Percentiles rank a stretch among this genome's conserved stretches.
These are phyloP conservation scores for Pristionchus japonicus DNA, from an alignment of 2,888 invertebrate genomes.

Conservation along the genomic window DNA sequence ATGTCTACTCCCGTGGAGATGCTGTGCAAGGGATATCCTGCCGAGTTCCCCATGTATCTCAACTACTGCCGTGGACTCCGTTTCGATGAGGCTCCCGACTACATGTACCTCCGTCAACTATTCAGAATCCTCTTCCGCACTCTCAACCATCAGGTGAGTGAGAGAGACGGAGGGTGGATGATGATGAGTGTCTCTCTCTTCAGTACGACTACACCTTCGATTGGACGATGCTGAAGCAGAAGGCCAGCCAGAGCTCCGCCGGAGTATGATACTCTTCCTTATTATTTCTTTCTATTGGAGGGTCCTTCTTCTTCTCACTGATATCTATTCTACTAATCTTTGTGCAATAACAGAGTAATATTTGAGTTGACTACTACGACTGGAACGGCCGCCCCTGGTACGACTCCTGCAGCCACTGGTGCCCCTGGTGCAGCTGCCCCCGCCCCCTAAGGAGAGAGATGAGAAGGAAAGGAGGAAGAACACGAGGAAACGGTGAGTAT, in stretches of 20 bases:
- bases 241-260: slow-evolving; percentile 78
- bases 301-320: too few relatives aligned
- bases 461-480: background rate
- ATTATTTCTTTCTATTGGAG: background rate
- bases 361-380: background rate
- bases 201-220: slow-evolving; percentile 99
- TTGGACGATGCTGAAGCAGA: slow-evolving; percentile 99
- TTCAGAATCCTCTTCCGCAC: slow-evolving; percentile 96
- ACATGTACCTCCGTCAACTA: slow-evolving; percentile 92
- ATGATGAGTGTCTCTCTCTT: slow-evolving; percentile 97
- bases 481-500: background rate
- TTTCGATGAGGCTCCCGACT: slow-evolving; percentile 98
- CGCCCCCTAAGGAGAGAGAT: slow-evolving; percentile 25
- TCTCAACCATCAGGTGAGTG: slow-evolving; percentile 95
- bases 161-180: too few relatives aligned
- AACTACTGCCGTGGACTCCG: slow-evolving; percentile 95
- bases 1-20: slow-evolving; percentile 93
- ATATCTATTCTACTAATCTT: too few relatives aligned
- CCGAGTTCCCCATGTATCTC: slow-evolving; percentile 89
- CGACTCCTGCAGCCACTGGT: slow-evolving; percentile 28
- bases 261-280: background rate
- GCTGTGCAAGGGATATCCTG: slow-evolving; percentile 83
- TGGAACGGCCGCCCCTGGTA: background rate
- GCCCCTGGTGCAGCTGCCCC: slow-evolving; percentile 27
- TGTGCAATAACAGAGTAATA: too few relatives aligned